Base-by-base conservation (phyloP, 37 sponge, comb jelly and placozoan species). In the Theonella swinhoei region DNA sequence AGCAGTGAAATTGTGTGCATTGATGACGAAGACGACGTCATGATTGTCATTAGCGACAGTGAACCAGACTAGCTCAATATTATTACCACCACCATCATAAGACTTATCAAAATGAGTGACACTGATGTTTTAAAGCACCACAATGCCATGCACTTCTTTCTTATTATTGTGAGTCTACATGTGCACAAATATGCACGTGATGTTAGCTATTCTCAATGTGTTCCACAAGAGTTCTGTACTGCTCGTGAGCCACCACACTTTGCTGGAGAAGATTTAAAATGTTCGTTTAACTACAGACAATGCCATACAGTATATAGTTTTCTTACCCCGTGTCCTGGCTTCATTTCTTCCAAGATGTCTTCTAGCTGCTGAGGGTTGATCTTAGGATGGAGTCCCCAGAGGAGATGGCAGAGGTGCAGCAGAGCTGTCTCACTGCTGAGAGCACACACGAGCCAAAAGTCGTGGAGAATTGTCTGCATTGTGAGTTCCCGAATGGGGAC, bases 381-480 rank as follows among this genome's bases (percentile, higher is more conserved):
- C 31, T 79, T 67, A 32, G 71, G 22, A 31, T 80, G 79, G 4
- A 78, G 54, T 7, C 30, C 29, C 90, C 93, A 89, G 4, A 93
- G 62, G 39, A 88, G 37, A 17, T 86, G 76, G 33, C 86, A 93
- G 30, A 67, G 54, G 61, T 89, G 86, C 23, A 93, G 63, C 36
- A 93, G 69, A 34, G 70, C 82, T 3, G 77, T 66, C 47, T 93
- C 93, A 9, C 69, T 75, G 64, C 75, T 64, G 43, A 64, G 74
- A 43, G 78, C 68, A 58, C 93, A 93, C 0, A 86, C 82, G 41
- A 93, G 34, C 72, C 84, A 93, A 40, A 93, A 93, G 23, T 89
- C 80, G 40, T 69, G 81, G 37, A 93, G 35, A 0, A 93, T 73
- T 7, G 64, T 20, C 43, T 62, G 42, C 24, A 82, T 36, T 2